Base-by-base conservation (phyloP, 2,888 invertebrate species). In the Anarsia innoxiella region DNA sequence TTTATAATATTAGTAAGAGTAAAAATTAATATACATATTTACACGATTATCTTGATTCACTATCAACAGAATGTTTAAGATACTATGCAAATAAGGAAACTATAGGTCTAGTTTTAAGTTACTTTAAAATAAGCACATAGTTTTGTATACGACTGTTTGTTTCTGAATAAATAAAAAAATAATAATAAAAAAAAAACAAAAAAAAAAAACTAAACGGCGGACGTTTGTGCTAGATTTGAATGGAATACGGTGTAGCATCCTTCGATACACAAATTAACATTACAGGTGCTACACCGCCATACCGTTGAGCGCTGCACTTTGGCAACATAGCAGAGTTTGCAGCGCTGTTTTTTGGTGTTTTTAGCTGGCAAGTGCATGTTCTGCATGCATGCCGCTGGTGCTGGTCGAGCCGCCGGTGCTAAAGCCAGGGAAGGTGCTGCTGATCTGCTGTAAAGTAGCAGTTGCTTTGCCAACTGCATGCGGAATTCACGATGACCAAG, bases 221-320 rank as follows among this genome's bases (percentile, higher is more conserved):
- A 12, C 2, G 10, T 27, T 12, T 3, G 12, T 4, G 12, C 27
- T 25, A 9, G 25, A 25, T 25, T 27, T n/a, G 3, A 36, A 25
- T 38, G 38, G 30, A 30, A 38, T 12, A 2, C 30, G 2, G 26
- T 32, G 25, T 32, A 37, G 28, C 40, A 41, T 4, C 33, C 37
- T 12, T 33, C 16, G 27, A 41, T 37, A 16, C 40, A 40, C 25
- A 40, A 13, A 19, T 32, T 37, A 29, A 40, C 33, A 6, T 9
- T 10, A 35, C 36, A 40, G 13, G 32, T 37, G 23, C 28, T 25
- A 29, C 36, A 40, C 13, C 32, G 23, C 32, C 29, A 30, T 27
- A 39, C 35, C 23, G 39, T 39, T 12, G 35, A 13, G 12, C 30
- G 19, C n/a, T 15, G 35, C 29, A 39, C 23, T 35, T 39, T 39